phyloP scores from a whole-genome alignment of 2,797 vertebrate species.

The Onychomys arenicola region DNA sequence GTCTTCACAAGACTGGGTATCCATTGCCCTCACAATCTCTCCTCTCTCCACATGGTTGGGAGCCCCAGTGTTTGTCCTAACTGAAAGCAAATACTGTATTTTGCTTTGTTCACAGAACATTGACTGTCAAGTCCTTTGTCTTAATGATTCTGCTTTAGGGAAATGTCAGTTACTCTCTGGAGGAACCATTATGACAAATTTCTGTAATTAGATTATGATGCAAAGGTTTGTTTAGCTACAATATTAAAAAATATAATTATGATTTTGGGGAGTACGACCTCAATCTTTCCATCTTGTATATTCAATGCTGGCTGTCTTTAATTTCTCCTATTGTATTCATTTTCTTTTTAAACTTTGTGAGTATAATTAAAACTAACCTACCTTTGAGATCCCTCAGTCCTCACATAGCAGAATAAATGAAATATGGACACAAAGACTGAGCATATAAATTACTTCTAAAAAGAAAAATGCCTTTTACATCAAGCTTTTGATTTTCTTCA shows the following conservation, averaged over 20 bases:
- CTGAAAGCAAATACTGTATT: constrained; percentile 50
- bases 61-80: constrained; percentile 37
- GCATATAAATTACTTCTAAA: constrained; percentile 72
- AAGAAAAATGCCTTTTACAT: constrained; percentile 59
- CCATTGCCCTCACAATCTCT: constrained; percentile 11
- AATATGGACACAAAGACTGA: constrained; percentile 74
- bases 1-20: not conserved
- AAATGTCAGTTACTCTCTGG: constrained; percentile 82
- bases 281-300: constrained; percentile 76
- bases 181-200: constrained; percentile 80
- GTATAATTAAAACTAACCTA: constrained; percentile 79
- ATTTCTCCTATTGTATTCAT: constrained; percentile 72
- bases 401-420: constrained; percentile 73
- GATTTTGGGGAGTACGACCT: constrained; percentile 75
- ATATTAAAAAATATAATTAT: constrained; percentile 80
- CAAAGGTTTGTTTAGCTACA: constrained; percentile 84
- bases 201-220: constrained; percentile 86
- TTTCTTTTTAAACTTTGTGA: constrained; percentile 68
- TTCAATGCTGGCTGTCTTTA: constrained; percentile 57
- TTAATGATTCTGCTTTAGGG: constrained; percentile 80
- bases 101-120: constrained; percentile 77
- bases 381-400: constrained; percentile 68
- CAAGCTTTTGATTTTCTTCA: constrained; percentile 62
- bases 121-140: constrained; percentile 82
- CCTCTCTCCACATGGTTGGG: not conserved